phyloP scores from a whole-genome alignment of 2,888 invertebrate genomes.

The Epinotia bilunana region DNA sequence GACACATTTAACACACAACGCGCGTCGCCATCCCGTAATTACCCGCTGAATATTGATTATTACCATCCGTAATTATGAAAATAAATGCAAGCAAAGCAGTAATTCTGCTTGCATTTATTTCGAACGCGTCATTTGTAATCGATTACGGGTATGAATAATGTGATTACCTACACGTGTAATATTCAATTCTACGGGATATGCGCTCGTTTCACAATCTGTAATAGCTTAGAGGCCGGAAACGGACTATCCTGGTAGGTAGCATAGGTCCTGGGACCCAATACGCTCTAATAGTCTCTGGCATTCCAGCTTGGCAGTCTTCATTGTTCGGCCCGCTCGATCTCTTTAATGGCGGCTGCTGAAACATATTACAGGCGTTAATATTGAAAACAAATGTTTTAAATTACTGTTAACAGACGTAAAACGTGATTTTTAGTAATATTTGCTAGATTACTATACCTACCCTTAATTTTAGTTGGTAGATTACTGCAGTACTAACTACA shows the following conservation, averaged over 20 bases:
- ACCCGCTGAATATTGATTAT: constrained; percentile 64
- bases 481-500: not conserved
- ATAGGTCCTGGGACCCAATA: constrained; percentile 37
- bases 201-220: constrained; percentile 58
- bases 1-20: constrained; percentile 72
- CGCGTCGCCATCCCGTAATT: constrained; percentile 62
- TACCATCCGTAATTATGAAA: constrained; percentile 49
- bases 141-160: constrained; percentile 42
- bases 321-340: constrained; percentile 67
- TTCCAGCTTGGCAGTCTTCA: constrained; percentile 67
- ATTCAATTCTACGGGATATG: constrained; percentile 47
- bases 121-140: constrained; percentile 41
- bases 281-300: constrained; percentile 48
- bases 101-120: constrained; percentile 68
- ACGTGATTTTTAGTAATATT: not conserved
- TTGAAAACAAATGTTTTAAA: not conserved
- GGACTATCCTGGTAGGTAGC: constrained; percentile 39
- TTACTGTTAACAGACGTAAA: constrained; percentile 7
- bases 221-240: constrained; percentile 49
- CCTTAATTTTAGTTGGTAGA: not conserved
- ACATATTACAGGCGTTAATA: constrained; percentile 43
- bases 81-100: constrained; percentile 67
- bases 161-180: constrained; percentile 40
- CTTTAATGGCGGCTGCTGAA: constrained; percentile 80
- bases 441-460: too few relatives aligned